Percentiles rank a stretch among this genome's conserved stretches.
Evolutionary conservation across 2,797 vertebrate genomes (phyloP).

Genomic region (Darevskia mixta): DNA sequence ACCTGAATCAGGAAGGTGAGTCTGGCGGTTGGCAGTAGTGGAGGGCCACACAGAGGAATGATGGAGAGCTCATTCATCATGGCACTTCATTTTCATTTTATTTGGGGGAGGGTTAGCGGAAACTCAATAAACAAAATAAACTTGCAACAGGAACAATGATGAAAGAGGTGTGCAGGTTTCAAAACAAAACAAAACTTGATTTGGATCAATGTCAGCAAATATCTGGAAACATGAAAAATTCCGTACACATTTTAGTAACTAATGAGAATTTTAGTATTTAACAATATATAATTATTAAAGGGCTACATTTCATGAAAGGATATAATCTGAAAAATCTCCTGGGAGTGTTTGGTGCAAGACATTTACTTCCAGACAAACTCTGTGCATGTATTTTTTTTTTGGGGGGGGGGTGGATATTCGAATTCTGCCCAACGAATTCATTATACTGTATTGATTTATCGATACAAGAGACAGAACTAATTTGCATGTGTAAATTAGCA

Average conservation of each 20-base stretch:
- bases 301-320: not conserved
- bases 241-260: not conserved
- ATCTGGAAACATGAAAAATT: not conserved
- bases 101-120: not conserved
- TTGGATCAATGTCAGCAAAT: slow-evolving; percentile 14
- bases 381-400: fast-evolving
- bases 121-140: not conserved
- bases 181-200: not conserved
- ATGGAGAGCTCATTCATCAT: not conserved
- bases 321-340: not conserved
- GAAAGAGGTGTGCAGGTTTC: not conserved
- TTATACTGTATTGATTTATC: slow-evolving; percentile 67
- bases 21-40: too few relatives aligned
- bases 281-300: not conserved
- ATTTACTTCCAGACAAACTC: slow-evolving; percentile 5
- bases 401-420: slow-evolving; percentile 3
- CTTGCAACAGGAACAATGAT: not conserved
- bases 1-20: not conserved
- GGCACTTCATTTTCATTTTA: not conserved
- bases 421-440: slow-evolving; percentile 62
- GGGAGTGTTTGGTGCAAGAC: not conserved
- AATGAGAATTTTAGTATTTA: not conserved
- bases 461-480: slow-evolving; percentile 61
- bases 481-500: slow-evolving; percentile 72
- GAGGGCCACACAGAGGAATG: not conserved